Conservation (phyloP, 2,888 invertebrate species). For the Geophilus truncorum region DNA sequence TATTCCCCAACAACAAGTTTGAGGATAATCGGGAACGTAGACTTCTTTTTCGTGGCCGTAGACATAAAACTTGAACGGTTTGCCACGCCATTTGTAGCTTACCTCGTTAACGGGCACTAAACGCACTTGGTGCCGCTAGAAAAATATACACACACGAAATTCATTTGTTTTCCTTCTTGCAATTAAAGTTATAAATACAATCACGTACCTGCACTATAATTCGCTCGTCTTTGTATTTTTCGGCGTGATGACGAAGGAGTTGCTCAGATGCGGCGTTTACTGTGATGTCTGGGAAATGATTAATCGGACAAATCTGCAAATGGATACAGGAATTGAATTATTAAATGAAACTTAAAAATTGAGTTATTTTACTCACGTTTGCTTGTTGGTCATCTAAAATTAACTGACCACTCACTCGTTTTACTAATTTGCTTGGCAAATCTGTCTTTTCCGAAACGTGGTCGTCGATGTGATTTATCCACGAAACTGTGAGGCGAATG, state of each 20-base stretch:
- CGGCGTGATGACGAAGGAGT: neutral
- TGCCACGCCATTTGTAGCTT: conserved; percentile 45
- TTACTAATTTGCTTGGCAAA: conserved; percentile 50
- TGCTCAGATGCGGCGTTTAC: conserved; percentile 8
- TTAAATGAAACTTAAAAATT: too few species aligned
- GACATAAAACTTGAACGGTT: conserved; percentile 44
- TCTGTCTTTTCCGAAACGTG: conserved; percentile 50
- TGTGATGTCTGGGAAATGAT: conserved; percentile 18
- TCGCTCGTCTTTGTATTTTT: conserved; percentile 4
- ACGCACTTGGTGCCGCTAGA: conserved; percentile 46
- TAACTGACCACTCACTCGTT: conserved; percentile 51
- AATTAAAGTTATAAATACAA: neutral
- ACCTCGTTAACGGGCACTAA: conserved; percentile 48
- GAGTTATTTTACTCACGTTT: neutral
- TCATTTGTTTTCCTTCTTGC: neutral
- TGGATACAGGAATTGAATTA: too few species aligned
- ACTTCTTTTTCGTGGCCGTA: conserved; percentile 48
- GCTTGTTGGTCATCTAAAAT: conserved; percentile 51
- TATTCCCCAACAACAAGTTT: conserved; percentile 47
- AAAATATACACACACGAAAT: conserved; percentile 36
- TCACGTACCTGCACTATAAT: neutral
- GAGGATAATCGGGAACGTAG: conserved; percentile 48
- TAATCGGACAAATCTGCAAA: neutral
- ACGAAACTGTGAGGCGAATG: conserved; percentile 51
- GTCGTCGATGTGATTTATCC: conserved; percentile 53